Evolutionary conservation across 2,888 invertebrate species (phyloP).

Genomic region (Drosophila antonietae): DNA sequence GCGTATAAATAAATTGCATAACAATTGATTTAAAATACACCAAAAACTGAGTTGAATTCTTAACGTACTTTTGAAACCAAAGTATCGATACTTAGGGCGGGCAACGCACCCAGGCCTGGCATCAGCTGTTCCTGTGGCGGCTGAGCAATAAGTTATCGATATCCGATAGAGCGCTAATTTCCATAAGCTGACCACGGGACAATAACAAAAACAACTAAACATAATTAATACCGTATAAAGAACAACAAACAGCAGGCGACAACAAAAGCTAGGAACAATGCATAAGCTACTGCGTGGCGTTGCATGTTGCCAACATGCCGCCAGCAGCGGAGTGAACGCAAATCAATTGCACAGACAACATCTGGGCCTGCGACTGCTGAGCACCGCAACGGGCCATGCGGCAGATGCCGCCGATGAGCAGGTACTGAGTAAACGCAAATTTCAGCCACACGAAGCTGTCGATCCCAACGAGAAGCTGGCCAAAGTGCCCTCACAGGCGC

Average conservation of each 20-base stretch:
- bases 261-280: conserved; percentile 23
- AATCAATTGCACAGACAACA: conserved; percentile 16
- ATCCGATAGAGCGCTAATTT: conserved; percentile 4
- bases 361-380: conserved; percentile 26
- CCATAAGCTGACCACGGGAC: conserved; percentile 33
- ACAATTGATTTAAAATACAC: conserved; percentile 76
- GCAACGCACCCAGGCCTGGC: conserved; percentile 10
- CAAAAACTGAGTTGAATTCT: conserved; percentile 12
- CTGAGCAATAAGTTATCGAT: conserved; percentile 23
- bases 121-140: conserved; percentile 39
- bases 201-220: conserved; percentile 37
- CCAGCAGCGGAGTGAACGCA: conserved; percentile 42
- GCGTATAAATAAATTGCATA: conserved; percentile 80
- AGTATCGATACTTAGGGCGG: background rate
- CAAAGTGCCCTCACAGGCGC: conserved; percentile 69
- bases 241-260: conserved; percentile 5
- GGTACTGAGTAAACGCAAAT: conserved; percentile 81
- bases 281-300: conserved; percentile 59
- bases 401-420: conserved; percentile 56
- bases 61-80: background rate
- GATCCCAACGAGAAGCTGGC: conserved; percentile 48
- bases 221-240: conserved; percentile 1
- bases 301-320: conserved; percentile 53
- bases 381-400: conserved; percentile 17
- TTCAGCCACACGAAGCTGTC: conserved; percentile 76